Evolutionary conservation across 2,888 invertebrate genomes (phyloP).

Genomic region (Parochlus steinenii): DNA sequence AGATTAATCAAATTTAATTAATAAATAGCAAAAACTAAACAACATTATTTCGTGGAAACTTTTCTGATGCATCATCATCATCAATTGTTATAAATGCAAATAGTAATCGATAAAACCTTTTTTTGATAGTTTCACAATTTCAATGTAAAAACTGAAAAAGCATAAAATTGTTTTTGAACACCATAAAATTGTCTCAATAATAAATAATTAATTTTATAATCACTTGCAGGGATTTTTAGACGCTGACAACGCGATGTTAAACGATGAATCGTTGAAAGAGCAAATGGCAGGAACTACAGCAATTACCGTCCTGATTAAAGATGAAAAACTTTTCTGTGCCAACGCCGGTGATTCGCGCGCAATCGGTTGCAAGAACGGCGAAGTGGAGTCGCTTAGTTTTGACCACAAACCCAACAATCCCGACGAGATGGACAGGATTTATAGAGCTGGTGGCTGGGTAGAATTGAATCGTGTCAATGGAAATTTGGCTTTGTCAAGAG

Average conservation of each 20-base stretch:
- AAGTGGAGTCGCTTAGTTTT: conserved; percentile 33
- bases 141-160: neutral
- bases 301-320: conserved; percentile 67
- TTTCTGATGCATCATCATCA: neutral
- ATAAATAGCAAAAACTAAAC: conserved; percentile 3
- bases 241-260: conserved; percentile 82
- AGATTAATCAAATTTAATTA: neutral
- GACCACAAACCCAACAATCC: conserved; percentile 95
- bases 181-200: neutral
- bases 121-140: conserved; percentile 2
- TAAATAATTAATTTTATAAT: conserved; percentile 6
- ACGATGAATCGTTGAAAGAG: conserved; percentile 72
- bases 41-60: conserved; percentile 6
- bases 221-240: conserved; percentile 62
- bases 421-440: conserved; percentile 72
- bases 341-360: conserved; percentile 97
- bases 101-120: conserved; percentile 2
- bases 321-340: conserved; percentile 76
- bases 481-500: conserved; percentile 87
- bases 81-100: neutral
- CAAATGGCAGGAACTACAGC: conserved; percentile 94
- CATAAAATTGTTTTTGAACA: neutral
- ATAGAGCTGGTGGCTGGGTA: conserved; percentile 93
- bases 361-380: conserved; percentile 72
- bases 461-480: conserved; percentile 96